Conservation (phyloP, 2,113 vertebrate genomes). For the Neotoma lepida region DNA sequence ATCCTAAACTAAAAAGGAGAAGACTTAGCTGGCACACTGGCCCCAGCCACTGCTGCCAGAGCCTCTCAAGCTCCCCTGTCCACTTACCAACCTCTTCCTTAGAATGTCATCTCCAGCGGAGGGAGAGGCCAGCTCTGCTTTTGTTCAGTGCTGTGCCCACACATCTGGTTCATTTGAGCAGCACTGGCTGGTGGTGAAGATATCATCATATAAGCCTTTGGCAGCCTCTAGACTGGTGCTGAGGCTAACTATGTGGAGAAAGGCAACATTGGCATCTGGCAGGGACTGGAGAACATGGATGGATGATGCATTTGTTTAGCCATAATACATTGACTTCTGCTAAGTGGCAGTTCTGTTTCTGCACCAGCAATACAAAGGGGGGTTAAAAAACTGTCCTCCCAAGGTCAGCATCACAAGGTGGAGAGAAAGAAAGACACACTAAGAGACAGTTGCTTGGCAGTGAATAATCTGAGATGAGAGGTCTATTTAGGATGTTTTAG, state of each 20-base stretch:
- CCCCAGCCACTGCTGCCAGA: neutral
- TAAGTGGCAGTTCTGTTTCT: neutral
- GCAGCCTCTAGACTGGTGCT: accelerated
- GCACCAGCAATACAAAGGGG: neutral
- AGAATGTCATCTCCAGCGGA: neutral
- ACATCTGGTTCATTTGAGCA: neutral
- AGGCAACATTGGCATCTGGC: neutral
- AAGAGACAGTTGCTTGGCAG: neutral
- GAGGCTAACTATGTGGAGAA: neutral
- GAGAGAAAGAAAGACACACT: neutral
- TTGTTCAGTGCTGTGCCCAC: neutral
- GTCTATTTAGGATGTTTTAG: neutral
- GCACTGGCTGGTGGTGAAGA: accelerated
- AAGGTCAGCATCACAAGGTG: neutral
- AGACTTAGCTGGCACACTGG: neutral
- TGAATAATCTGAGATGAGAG: too few species aligned
- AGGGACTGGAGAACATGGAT: neutral
- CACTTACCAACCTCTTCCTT: neutral
- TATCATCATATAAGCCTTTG: accelerated
- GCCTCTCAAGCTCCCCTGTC: neutral
- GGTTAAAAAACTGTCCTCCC: neutral
- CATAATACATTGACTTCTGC: neutral
- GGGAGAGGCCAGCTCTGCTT: neutral
- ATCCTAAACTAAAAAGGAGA: neutral
- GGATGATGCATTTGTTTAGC: neutral